Evolutionary conservation across 2,888 invertebrate genomes (phyloP).

Genomic region (Drosophila paramelanica): DNA sequence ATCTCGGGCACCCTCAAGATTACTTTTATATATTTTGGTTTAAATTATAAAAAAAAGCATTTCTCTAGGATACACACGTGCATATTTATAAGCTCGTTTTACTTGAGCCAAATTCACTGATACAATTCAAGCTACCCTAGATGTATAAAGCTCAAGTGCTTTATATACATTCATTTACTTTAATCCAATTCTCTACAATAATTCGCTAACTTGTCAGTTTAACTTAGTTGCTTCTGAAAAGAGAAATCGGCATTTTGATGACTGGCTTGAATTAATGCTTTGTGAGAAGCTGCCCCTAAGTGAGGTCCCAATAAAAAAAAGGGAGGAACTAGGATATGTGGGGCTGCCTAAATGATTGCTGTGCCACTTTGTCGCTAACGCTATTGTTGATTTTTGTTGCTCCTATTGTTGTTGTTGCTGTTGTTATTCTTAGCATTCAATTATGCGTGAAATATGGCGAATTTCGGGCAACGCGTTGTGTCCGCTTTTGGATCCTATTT

Average conservation of each 20-base stretch:
- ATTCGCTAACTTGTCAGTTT: neutral
- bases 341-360: conserved; percentile 15
- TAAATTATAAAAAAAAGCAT: no score
- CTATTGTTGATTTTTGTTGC: conserved; percentile 10
- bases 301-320: no score
- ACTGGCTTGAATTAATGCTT: conserved; percentile 20
- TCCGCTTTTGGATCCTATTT: conserved; percentile 27
- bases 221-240: neutral
- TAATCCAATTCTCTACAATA: neutral
- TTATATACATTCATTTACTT: neutral
- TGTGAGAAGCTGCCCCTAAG: neutral
- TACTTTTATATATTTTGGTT: no score
- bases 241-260: neutral
- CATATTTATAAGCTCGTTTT: no score
- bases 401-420: conserved; percentile 1
- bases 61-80: no score
- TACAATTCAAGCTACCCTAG: neutral
- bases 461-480: conserved; percentile 31
- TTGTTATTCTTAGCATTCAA: conserved; percentile 36
- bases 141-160: neutral
- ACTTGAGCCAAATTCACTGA: no score
- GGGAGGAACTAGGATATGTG: neutral
- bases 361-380: conserved; percentile 6
- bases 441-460: conserved; percentile 55
- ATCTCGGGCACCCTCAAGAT: no score